Percentiles rank a stretch among this genome's conserved stretches.
These are phyloP conservation scores for Calcarius lapponicus DNA, from an alignment of 2,797 vertebrate species.

Conservation along the genomic window DNA sequence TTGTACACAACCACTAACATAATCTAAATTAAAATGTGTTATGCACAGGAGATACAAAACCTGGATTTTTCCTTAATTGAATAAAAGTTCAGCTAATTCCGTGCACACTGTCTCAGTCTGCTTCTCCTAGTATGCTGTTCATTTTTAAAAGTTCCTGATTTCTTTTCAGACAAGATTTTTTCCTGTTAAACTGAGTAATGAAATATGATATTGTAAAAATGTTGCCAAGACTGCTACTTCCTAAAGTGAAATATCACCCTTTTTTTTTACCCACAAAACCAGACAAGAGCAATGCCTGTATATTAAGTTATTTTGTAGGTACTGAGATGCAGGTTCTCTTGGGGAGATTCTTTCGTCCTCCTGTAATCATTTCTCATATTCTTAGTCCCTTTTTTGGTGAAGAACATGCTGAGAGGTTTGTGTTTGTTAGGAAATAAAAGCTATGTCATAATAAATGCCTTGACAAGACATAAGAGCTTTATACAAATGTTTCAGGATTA, in stretches of 20 bases:
- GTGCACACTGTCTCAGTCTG: neutral
- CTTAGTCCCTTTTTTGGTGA: neutral
- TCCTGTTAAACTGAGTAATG: constrained; percentile 27
- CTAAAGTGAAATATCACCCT: neutral
- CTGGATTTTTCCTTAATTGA: neutral
- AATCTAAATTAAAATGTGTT: constrained; percentile 15
- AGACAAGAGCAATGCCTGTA: neutral
- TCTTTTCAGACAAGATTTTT: constrained; percentile 41
- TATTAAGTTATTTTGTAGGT: constrained; percentile 13
- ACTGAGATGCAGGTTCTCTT: neutral
- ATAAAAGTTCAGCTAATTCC: constrained; percentile 20
- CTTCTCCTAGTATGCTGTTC: constrained; percentile 10
- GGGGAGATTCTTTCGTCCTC: neutral
- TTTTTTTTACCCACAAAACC: neutral
- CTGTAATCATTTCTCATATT: neutral
- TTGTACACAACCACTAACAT: neutral
- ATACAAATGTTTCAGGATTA: neutral
- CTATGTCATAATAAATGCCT: neutral
- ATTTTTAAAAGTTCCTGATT: constrained; percentile 23
- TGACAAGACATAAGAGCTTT: neutral
- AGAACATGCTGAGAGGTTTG: neutral
- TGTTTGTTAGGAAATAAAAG: neutral
- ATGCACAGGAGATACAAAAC: neutral
- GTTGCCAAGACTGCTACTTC: constrained; percentile 3
- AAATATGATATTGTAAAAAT: constrained; percentile 25